Base-by-base conservation (phyloP, 2,888 invertebrate genomes). In the Halocaridina rubra region DNA sequence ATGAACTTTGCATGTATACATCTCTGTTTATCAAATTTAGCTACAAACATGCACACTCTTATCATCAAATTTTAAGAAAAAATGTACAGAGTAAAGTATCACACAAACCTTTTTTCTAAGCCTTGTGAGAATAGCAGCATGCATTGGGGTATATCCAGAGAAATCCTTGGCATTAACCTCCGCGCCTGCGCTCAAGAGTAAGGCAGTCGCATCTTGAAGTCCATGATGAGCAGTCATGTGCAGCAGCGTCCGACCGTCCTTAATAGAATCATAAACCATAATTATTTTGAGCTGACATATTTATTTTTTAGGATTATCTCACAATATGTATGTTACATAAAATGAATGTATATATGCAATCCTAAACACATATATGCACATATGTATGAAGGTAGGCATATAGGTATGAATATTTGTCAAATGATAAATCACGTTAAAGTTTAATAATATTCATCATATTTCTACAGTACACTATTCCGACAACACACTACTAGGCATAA, bases 81-180 rank as follows among this genome's bases (percentile, higher is more conserved):
- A n/a, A n/a, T n/a, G n/a, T n/a, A n/a, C n/a, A n/a, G n/a, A n/a
- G n/a, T n/a, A n/a, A n/a, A n/a, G n/a, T n/a, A 13, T 19, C 19
- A 7, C 27, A 74, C 27, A 16, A 61, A 64, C 75, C 64, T 75
- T 53, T 27, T 30, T 64, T n/a, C 32, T 24, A 64, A 59, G 59
- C 19, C 75, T 79, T 69, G 72, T 74, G 4, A 32, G 30, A 24
- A 86, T 79, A 33, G 81, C 86, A 7, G 79, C 74, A 46, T 86
- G 86, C 82, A 86, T 86, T 29, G 86, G 78, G 0, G 86, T 86
- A 39, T 79, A 22, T 3, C 82, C 86, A 22, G 71, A 16, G 24
- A 27, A 39, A 59, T 86, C 82, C 13, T 19, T 59, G 27, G 33
- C 19, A 57, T 78, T 86, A n/a, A 86, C 86, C 2, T 72, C 74